Conservation (phyloP, 2,113 vertebrate genomes). For the Odocoileus hemionus region DNA sequence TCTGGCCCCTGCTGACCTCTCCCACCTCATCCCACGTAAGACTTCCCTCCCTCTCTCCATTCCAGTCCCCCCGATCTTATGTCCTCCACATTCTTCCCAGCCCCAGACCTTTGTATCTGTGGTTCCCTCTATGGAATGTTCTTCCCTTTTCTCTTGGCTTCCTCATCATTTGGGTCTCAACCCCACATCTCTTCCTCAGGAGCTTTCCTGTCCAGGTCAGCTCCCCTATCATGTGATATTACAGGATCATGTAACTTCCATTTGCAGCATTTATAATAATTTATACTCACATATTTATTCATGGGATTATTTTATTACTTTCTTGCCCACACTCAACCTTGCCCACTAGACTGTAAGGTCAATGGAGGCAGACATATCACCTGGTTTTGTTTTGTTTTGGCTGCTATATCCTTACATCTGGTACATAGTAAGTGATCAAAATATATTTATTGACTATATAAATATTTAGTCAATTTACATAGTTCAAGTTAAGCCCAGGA, state of each 20-base stretch:
- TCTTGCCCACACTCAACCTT: not conserved
- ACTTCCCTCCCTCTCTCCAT: not conserved
- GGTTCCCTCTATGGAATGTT: not conserved
- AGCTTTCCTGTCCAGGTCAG: not conserved
- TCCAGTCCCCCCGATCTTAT: not conserved
- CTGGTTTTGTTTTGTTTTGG: not conserved
- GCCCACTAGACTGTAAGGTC: not conserved
- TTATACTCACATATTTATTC: not conserved
- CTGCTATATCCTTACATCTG: not conserved
- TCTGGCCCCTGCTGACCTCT: not conserved
- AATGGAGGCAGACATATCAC: not conserved
- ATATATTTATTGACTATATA: not conserved
- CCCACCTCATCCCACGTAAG: not conserved
- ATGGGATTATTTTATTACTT: not conserved
- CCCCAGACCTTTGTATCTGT: not conserved
- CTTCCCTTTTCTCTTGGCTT: not conserved
- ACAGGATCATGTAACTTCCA: not conserved
- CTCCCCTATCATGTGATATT: not conserved
- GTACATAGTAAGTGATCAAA: not conserved
- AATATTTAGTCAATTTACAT: not conserved
- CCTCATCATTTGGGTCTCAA: not conserved
- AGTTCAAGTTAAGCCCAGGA: not conserved
- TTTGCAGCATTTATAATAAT: not conserved
- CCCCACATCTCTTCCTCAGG: not conserved
- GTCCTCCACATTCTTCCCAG: not conserved